A percentile compares a stretch with the other conserved stretches of the same genome.
Conservation (phyloP, 53 echinoderm and acorn worm genomes). For the Arbacia lixula region DNA sequence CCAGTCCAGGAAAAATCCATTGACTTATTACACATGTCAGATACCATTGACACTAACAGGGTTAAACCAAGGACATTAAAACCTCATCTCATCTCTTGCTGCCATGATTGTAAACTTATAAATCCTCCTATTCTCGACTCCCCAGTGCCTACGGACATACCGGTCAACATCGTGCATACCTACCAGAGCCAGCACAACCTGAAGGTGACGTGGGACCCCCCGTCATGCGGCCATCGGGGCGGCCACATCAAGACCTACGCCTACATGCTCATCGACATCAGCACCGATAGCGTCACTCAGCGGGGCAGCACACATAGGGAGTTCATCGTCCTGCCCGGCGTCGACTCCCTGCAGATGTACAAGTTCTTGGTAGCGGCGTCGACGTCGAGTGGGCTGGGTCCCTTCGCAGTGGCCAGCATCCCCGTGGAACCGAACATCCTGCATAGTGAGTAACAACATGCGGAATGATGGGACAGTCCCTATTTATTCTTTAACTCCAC, state of each 20-base stretch:
- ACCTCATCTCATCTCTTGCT: too few relatives aligned
- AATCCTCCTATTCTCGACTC: not conserved
- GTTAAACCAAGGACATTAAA: not conserved
- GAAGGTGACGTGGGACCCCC: constrained; percentile 75
- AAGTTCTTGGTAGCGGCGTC: constrained; percentile 83
- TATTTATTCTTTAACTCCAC: too few relatives aligned
- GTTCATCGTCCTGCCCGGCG: constrained; percentile 57
- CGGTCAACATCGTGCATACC: constrained; percentile 45
- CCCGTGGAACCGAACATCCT: constrained; percentile 50
- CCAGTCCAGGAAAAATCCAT: too few relatives aligned
- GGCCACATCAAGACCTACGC: constrained; percentile 73
- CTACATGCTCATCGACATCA: constrained; percentile 82
- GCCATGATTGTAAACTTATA: too few relatives aligned
- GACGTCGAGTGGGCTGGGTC: constrained; percentile 67
- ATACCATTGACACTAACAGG: too few relatives aligned
- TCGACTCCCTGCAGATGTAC: constrained; percentile 62
- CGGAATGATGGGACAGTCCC: too few relatives aligned
- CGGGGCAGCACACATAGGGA: constrained; percentile 53
- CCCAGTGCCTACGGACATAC: constrained; percentile 59
- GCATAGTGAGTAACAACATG: constrained; percentile 75
- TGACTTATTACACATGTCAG: too few relatives aligned
- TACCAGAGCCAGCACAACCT: constrained; percentile 39
- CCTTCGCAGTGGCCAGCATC: constrained; percentile 65
- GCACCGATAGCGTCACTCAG: constrained; percentile 67
- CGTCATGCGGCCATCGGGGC: constrained; percentile 68